A percentile compares a stretch with the other conserved stretches of the same genome.
Conservation (phyloP, 1,140 invertebrate species). For the Drosophila seguyi region DNA sequence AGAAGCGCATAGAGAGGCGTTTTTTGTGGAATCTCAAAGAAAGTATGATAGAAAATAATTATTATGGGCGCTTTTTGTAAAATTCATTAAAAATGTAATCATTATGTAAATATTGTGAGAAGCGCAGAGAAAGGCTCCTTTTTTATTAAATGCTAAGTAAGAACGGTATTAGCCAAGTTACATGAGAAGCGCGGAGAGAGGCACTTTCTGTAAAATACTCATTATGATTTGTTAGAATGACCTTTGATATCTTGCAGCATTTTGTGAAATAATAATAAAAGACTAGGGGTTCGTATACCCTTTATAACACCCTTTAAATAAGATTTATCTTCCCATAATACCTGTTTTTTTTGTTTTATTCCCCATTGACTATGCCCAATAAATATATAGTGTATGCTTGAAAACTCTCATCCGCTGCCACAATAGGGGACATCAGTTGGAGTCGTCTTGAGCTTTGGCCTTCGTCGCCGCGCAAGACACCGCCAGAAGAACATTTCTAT, state of each 20-base stretch:
- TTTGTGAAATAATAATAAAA: too few species aligned
- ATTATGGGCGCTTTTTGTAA: too few species aligned
- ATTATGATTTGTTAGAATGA: too few species aligned
- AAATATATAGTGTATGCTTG: conserved; percentile 1
- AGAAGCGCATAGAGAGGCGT: neutral
- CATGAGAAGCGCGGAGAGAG: neutral
- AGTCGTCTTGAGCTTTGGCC: conserved; percentile 14
- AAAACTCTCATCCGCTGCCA: neutral
- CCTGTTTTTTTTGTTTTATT: neutral
- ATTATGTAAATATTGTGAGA: neutral
- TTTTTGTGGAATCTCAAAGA: too few species aligned
- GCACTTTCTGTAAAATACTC: too few species aligned
- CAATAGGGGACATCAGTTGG: conserved; percentile 29
- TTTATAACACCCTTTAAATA: neutral
- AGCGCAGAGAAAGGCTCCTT: neutral
- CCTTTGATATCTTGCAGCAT: too few species aligned
- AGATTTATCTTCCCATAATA: too few species aligned
- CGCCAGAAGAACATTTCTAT: conserved; percentile 69
- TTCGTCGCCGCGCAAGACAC: conserved; percentile 16
- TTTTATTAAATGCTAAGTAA: neutral
- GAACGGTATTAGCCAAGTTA: neutral
- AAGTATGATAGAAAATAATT: too few species aligned
- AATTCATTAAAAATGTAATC: too few species aligned
- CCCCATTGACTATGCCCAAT: neutral
- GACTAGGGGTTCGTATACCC: too few species aligned